phyloP scores from a whole-genome alignment of 1,140 invertebrate genomes.

The Cylas formicarius region DNA sequence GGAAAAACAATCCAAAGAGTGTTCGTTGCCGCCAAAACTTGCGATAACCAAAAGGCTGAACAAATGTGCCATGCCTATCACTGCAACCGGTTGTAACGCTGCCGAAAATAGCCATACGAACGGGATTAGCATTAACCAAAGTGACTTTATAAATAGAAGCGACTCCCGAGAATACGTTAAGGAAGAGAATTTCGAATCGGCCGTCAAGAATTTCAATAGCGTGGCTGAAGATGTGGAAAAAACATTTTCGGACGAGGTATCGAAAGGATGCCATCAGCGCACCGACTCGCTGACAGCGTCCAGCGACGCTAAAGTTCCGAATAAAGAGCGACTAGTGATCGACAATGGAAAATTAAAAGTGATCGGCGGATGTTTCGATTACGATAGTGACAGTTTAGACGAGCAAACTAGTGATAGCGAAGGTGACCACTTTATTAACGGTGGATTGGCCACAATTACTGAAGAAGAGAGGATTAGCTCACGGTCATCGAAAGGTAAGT shows the following conservation, averaged over 20 bases:
- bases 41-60: background rate
- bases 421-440: slow-evolving; percentile 31
- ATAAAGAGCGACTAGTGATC: background rate
- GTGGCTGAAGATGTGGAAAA: slow-evolving; percentile 38
- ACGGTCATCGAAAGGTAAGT: slow-evolving; percentile 23
- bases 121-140: slow-evolving; percentile 14
- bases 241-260: slow-evolving; percentile 26
- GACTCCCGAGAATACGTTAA: slow-evolving; percentile 13
- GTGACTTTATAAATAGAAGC: slow-evolving; percentile 18
- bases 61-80: background rate
- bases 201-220: slow-evolving; percentile 37
- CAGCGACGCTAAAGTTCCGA: background rate
- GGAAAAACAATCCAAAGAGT: slow-evolving; percentile 29
- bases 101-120: slow-evolving; percentile 17
- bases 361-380: slow-evolving; percentile 7
- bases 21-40: slow-evolving; percentile 3
- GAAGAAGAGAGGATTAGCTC: slow-evolving; percentile 36
- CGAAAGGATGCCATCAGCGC: slow-evolving; percentile 8
- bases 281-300: no score
- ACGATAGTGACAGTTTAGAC: slow-evolving; percentile 22
- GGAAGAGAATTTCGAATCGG: slow-evolving; percentile 33
- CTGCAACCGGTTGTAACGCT: background rate
- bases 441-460: slow-evolving; percentile 37
- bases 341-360: background rate
- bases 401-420: slow-evolving; percentile 25